Evolutionary conservation across 2,888 invertebrate genomes (phyloP).

Genomic region (Idaea aversata): DNA sequence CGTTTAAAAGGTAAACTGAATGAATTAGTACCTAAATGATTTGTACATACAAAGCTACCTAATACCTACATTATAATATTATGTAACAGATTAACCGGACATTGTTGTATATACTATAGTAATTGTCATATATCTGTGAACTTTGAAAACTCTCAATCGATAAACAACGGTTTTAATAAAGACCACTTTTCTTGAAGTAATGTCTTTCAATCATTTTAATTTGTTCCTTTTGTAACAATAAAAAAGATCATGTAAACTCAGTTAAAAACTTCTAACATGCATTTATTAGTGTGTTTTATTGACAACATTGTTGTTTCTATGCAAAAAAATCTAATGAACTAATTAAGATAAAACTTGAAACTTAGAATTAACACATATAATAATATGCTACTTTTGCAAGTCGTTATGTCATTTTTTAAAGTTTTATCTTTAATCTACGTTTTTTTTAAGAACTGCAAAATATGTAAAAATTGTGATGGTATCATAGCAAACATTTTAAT

Average conservation of each 20-base stretch:
- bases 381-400: no score
- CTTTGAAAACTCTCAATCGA: conserved; percentile 34
- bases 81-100: neutral
- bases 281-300: neutral
- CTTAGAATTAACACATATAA: no score
- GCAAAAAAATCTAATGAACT: no score
- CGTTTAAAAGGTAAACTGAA: neutral
- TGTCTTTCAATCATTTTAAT: conserved; percentile 34
- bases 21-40: neutral
- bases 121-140: conserved; percentile 65
- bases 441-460: no score
- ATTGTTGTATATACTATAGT: conserved; percentile 40
- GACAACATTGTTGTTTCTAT: no score
- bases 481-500: no score
- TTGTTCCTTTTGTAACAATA: neutral
- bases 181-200: conserved; percentile 59
- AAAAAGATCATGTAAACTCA: neutral
- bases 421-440: no score
- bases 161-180: conserved; percentile 65
- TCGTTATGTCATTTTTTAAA: no score
- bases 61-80: neutral
- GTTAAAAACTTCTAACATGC: no score
- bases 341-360: no score
- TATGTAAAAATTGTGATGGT: no score
- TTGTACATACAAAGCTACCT: neutral